Evolutionary conservation across 2,113 vertebrate genomes (phyloP), one percentile per base, ranked within the genome.

Genomic region (Pica pica): DNA sequence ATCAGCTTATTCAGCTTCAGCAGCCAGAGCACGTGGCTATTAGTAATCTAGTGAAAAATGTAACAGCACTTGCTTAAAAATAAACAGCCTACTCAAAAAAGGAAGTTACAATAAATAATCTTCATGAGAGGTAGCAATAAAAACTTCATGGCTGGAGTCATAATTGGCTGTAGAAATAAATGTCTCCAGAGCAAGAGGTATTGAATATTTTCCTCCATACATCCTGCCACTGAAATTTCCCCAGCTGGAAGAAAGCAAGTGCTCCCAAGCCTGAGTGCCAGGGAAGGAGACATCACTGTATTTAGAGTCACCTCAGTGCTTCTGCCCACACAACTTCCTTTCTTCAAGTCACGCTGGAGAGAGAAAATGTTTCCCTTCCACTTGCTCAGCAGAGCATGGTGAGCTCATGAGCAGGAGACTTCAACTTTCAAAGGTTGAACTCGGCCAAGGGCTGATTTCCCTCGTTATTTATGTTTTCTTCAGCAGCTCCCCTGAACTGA

Each of bases 11-110:
- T 95, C 87, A 96, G 94, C 88, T 96, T 94, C 96, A 94, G 93
- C 95, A 96, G 93, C 94, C 96, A 93, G 90, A 96, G 90, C 96
- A 96, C 92, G 95, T 96, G 96, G 94, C 83, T 96, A 96, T 97
- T 97, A 97, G 95, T 97, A 96, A 97, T 97, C 94, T 94, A 93
- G 96, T 92, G 96, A 97, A 96, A 96, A 97, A 97, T 96, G 94
- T 96, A 96, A 95, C 93, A 94, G 73, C 76, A 78, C 74, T 96
- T 83, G 83, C 95, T 97, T 96, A 95, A 96, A 97, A 97, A 96
- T 95, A 96, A 97, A 96, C 95, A 97, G 94, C 95, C 96, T 80
- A 93, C 96, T 96, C 93, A 79, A 94, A 96, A 97, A 97, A 93
- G 95, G 96, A 96, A 97, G 94, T 93, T 90, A 92, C 41, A 92